These are phyloP conservation scores for Muscidifurax raptorellus DNA, from an alignment of 1,140 invertebrate genomes.

Conservation along the genomic window DNA sequence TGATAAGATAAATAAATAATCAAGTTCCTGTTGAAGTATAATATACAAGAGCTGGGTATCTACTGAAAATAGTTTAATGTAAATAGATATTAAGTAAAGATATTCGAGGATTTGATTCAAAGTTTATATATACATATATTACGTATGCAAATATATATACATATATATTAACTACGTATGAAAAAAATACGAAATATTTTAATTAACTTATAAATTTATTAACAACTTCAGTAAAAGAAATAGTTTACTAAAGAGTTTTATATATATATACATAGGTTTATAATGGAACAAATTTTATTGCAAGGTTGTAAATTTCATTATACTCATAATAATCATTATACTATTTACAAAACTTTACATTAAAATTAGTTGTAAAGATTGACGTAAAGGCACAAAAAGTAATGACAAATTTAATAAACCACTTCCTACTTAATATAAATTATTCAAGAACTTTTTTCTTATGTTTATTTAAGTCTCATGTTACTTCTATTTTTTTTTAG, in stretches of 20 bases:
- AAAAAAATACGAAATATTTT: conserved; percentile 50
- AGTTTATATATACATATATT: conserved; percentile 11
- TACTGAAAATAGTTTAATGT: conserved; percentile 53
- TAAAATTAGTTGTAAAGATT: conserved; percentile 51
- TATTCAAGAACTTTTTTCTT: conserved; percentile 44
- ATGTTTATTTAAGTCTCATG: conserved; percentile 51
- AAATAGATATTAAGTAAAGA: conserved; percentile 48
- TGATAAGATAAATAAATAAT: conserved; percentile 48
- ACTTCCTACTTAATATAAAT: conserved; percentile 51
- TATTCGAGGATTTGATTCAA: conserved; percentile 38
- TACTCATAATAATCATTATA: conserved; percentile 33
- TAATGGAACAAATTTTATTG: conserved; percentile 51
- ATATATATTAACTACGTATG: conserved; percentile 37
- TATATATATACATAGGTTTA: conserved; percentile 41
- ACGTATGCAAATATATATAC: neutral
- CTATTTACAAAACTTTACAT: conserved; percentile 53
- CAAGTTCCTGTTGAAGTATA: conserved; percentile 46
- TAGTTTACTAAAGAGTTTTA: conserved; percentile 46
- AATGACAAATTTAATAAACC: conserved; percentile 53
- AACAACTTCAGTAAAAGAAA: conserved; percentile 52
- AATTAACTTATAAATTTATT: conserved; percentile 59
- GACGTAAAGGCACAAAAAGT: conserved; percentile 51
- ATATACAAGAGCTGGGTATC: conserved; percentile 44
- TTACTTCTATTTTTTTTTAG: conserved; percentile 48
- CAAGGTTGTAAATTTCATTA: conserved; percentile 43